Evolutionary conservation across 2,113 vertebrate species (phyloP), one percentile per base, ranked within the genome.

Genomic region (Crypturellus undulatus): DNA sequence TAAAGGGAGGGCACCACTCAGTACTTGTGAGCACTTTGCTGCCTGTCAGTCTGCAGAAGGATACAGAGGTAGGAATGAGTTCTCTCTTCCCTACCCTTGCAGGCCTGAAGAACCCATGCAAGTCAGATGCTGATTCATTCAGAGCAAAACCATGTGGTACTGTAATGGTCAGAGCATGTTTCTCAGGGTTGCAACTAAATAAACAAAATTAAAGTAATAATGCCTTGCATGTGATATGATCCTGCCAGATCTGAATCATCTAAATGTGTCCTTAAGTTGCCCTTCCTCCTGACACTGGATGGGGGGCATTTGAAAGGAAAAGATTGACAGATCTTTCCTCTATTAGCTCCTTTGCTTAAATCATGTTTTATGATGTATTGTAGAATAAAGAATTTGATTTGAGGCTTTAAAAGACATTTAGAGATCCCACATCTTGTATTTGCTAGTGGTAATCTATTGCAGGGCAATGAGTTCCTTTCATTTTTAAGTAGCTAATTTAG

Each of bases 1-100:
- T 93, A 94, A 93, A 93, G 93, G 84, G 75, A 89, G 67, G 84
- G 87, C 94, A 79, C 82, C 63, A 28, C 81, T 67, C 75, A 1
- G 70, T 36, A 64, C 82, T 92, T 87, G 77, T 32, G 34, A 0
- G 81, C 87, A 38, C 18, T 83, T 89, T 95, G 88, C 79, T 92
- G 91, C 83, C 87, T 94, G 79, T 71, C 93, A 40, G 12, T 95
- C 49, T 6, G 26, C 84, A 79, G 85, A 70, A 68, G 38, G 75
- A 56, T 15, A 12, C 14, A 9, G 67, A 84, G 7, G 64, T 54
- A 43, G 86, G 65, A 72, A 73, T 71, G 64, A 77, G 40, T 87
- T 89, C 64, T 43, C 51, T n/a, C 60, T 68, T 84, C 34, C 73
- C 34, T 13, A 59, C 40, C 30, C 62, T 51, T 91, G 22, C 70